A percentile compares a stretch with the other conserved stretches of the same genome.
These are phyloP conservation scores for Sylvicola cinctus DNA, from an alignment of 2,888 invertebrate species.

Conservation along the genomic window DNA sequence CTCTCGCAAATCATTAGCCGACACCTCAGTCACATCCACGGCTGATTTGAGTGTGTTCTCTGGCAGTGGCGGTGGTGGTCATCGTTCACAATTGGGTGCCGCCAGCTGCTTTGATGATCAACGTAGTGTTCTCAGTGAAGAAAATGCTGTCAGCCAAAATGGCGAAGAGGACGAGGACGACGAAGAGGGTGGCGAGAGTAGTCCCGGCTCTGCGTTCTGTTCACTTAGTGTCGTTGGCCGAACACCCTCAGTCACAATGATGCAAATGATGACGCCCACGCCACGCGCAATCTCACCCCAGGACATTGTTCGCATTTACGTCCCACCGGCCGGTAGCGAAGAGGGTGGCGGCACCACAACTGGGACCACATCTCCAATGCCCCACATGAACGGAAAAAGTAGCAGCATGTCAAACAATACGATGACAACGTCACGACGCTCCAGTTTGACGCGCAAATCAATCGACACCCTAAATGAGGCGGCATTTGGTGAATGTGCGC, in stretches of 20 bases:
- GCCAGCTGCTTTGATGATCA: slow-evolving; percentile 10
- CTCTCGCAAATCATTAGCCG: slow-evolving; percentile 58
- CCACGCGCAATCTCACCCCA: slow-evolving; percentile 11
- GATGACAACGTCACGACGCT: slow-evolving; percentile 4
- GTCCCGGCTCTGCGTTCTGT: slow-evolving; percentile 9
- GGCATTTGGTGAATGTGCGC: too few relatives aligned
- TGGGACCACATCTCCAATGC: slow-evolving; percentile 4
- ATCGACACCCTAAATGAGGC: too few relatives aligned
- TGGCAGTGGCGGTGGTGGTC: slow-evolving; percentile 31
- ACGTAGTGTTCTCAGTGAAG: slow-evolving; percentile 8
- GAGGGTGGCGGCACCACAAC: slow-evolving; percentile 1
- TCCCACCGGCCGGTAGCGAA: slow-evolving; percentile 8
- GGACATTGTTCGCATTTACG: slow-evolving; percentile 12
- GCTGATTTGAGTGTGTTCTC: slow-evolving; percentile 66
- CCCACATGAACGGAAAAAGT: too few relatives aligned
- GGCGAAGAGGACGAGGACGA: slow-evolving; percentile 7
- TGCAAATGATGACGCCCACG: slow-evolving; percentile 11
- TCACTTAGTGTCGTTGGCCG: slow-evolving; percentile 10
- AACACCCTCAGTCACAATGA: slow-evolving; percentile 9
- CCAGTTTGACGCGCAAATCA: too few relatives aligned
- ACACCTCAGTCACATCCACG: slow-evolving; percentile 66
- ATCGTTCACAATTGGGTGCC: slow-evolving; percentile 10
- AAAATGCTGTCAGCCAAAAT: slow-evolving; percentile 1
- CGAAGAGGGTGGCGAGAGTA: slow-evolving; percentile 8
- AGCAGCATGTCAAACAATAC: slow-evolving; percentile 8